These are phyloP conservation scores for Pseudolaguvia tuberculata DNA, from an alignment of 2,113 vertebrate genomes.

Conservation along the genomic window DNA sequence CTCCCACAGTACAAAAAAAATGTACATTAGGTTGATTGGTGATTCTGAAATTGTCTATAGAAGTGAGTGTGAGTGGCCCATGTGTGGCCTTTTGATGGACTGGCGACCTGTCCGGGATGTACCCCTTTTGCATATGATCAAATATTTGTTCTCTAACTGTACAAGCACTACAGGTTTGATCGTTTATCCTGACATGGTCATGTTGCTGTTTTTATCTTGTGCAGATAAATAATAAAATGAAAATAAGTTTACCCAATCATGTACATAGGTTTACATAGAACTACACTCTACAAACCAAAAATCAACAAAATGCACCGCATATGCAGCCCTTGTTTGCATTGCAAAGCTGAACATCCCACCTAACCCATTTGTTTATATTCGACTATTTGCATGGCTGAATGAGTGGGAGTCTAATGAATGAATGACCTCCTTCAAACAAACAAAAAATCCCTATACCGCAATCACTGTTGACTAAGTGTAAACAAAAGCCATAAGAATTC, in stretches of 20 bases:
- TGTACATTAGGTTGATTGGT: no score
- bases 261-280: conserved; percentile 12
- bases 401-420: conserved; percentile 24
- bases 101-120: no score
- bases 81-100: no score
- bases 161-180: background rate
- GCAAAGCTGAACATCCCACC: conserved; percentile 36
- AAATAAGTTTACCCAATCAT: conserved; percentile 7
- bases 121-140: no score
- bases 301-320: conserved; percentile 33
- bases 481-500: conserved; percentile 4
- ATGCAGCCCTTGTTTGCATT: conserved; percentile 42
- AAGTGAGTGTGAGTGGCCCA: no score
- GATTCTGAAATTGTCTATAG: no score
- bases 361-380: conserved; percentile 31
- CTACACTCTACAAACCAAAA: conserved; percentile 9
- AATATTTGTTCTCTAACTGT: background rate
- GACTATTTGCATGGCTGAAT: conserved; percentile 45
- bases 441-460: background rate
- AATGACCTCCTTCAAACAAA: conserved; percentile 26
- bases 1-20: no score
- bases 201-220: conserved; percentile 1
- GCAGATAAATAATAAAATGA: background rate
- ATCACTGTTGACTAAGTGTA: conserved; percentile 30
- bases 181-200: background rate